Base-by-base conservation (phyloP, 1,140 invertebrate species). In the Neodiprion pinetum region DNA sequence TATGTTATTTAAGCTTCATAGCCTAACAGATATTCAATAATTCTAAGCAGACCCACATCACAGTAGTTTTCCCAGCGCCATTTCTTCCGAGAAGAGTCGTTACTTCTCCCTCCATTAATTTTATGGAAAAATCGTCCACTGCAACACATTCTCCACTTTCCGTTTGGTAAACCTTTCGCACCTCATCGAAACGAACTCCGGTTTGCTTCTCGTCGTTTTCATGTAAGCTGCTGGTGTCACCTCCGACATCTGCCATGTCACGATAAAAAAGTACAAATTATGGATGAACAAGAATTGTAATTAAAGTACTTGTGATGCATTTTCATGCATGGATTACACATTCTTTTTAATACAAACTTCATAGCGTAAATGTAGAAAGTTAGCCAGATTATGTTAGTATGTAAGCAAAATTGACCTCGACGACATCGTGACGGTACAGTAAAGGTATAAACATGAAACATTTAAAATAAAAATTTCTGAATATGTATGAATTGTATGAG, bases 61-160 rank as follows among this genome's bases (percentile, higher is more conserved):
- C 90, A 67, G 94, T 95, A 40, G 94, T 95, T 86, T 96, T 96
- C 7, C 96, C 96, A 17, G 95, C 95, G 23, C 95, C 95, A 79
- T 95, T 96, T 75, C 93, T 94, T 1, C 96, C 96, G 7, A 97
- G 87, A 10, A 97, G 86, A 50, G 92, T 92, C 0, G 92, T 93
- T 17, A 93, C 91, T 79, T 93, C 91, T 4, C 90, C 90, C 72
- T 89, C 90, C 76, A 92, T 91, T 9, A 96, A 88, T 79, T 94
- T 93, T 50, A 95, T 82, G 49, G 89, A 94, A 2, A 97, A 90
- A 74, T 94, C 91, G 66, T 94, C 91, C 0, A 96, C 90, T 1
- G 92, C 93, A 8, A 86, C 76, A 12, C 81, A 69, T 14, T 78
- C n/a, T 83, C 85, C 67, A 70, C 77, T 79, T 70, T 87, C 81